phyloP scores from a whole-genome alignment of 2,888 invertebrate genomes.

The Ptychoptera albimana region DNA sequence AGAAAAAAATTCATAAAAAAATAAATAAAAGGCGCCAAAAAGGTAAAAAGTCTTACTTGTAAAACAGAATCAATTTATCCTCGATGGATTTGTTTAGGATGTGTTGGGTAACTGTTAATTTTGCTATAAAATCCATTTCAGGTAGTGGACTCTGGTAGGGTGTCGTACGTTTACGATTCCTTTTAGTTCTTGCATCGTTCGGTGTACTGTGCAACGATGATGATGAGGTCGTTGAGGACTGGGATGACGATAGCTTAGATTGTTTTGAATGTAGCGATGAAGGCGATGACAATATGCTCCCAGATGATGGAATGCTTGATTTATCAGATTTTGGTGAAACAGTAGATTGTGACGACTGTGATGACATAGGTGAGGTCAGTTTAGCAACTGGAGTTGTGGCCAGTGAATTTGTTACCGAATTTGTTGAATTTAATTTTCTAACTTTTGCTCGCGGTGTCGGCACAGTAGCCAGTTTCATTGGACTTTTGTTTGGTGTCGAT shows the following conservation, averaged over 20 bases:
- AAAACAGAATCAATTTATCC: constrained; percentile 72
- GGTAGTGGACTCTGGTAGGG: constrained; percentile 71
- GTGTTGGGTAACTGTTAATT: constrained; percentile 45
- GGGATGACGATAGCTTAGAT: neutral
- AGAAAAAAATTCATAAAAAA: neutral
- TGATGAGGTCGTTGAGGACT: neutral
- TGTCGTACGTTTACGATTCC: constrained; percentile 33
- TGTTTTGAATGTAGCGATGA: neutral
- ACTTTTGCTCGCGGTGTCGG: constrained; percentile 28
- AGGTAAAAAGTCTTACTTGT: constrained; percentile 44
- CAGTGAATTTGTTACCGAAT: constrained; percentile 20
- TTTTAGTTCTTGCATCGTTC: constrained; percentile 15
- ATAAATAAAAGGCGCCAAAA: constrained; percentile 1
- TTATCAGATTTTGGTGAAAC: constrained; percentile 27
- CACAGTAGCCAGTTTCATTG: constrained; percentile 11
- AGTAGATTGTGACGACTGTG: constrained; percentile 1
- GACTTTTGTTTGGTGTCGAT: constrained; percentile 6
- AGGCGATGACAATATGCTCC: neutral
- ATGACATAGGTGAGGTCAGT: constrained; percentile 16
- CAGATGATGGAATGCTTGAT: constrained; percentile 22
- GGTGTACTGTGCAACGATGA: constrained; percentile 11
- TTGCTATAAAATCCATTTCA: constrained; percentile 60
- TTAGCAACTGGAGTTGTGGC: constrained; percentile 13
- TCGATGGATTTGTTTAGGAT: constrained; percentile 46
- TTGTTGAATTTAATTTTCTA: constrained; percentile 3